phyloP scores from a whole-genome alignment of 2,888 invertebrate species.

The Cantharis rustica region DNA sequence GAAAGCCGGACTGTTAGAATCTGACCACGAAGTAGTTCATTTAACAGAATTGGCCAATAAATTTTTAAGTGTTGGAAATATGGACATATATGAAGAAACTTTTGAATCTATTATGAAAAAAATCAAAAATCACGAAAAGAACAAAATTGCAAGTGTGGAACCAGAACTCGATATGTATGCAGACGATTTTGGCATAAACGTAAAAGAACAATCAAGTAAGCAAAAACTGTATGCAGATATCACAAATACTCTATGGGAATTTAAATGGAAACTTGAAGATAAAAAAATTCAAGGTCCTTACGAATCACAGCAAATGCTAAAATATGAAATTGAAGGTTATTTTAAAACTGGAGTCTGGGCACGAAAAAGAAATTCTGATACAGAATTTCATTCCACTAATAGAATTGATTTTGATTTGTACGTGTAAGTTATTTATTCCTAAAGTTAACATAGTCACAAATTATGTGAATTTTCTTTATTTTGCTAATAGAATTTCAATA shows the following conservation, averaged over 20 bases:
- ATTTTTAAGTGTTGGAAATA: conserved; percentile 84
- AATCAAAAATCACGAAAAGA: conserved; percentile 43
- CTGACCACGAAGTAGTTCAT: conserved; percentile 71
- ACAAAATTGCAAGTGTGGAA: conserved; percentile 58
- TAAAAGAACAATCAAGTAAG: conserved; percentile 64
- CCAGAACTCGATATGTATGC: conserved; percentile 90
- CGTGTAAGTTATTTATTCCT: conserved; percentile 49
- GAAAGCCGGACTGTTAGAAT: conserved; percentile 74
- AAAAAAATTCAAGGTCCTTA: conserved; percentile 84
- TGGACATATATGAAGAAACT: conserved; percentile 95
- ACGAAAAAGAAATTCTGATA: conserved; percentile 66
- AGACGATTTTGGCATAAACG: conserved; percentile 84
- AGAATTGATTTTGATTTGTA: conserved; percentile 95
- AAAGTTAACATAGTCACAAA: neutral
- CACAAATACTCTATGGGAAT: conserved; percentile 77
- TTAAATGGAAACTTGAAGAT: conserved; percentile 83
- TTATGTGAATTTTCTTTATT: neutral
- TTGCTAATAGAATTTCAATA: too few species aligned
- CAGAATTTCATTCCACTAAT: conserved; percentile 78
- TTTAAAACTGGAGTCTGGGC: conserved; percentile 88
- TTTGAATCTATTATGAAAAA: conserved; percentile 73
- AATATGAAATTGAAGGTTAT: conserved; percentile 83
- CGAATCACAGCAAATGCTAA: conserved; percentile 85
- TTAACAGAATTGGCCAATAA: conserved; percentile 89
- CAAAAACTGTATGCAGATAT: conserved; percentile 29